Evolutionary conservation across 2,888 invertebrate species (phyloP), one percentile per base, ranked within the genome.

Genomic region (Leucophora obtusa): DNA sequence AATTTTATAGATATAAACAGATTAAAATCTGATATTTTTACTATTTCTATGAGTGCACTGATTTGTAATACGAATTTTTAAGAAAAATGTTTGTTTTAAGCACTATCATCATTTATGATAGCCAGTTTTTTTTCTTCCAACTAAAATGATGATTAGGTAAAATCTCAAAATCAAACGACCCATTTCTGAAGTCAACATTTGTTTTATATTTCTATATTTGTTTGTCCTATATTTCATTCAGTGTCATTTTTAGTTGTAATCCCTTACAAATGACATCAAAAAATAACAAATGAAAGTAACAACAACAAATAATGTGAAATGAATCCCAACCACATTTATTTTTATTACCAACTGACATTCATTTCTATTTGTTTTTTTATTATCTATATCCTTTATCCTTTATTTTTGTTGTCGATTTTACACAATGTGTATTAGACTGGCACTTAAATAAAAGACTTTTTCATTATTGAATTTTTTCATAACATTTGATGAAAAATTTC

Each of bases 301-400:
- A 53, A 21, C 11, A 63, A 63, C 5, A 66, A 60, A 58, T 63
- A 51, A 38, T 53, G 51, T 63, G 47, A 77, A 65, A 70, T 59
- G 58, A 83, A 84, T 83, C 83, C 82, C 74, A 38, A 83, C 21
- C 82, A 85, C 87, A 89, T 89, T 89, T 88, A 87, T 89, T 89
- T 89, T 89, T 89, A 89, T 89, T 89, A 89, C 85, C 84, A 85
- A 85, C 85, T 84, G 89, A 87, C 89, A 89, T 89, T 88, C 85
- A 86, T 89, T 89, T 89, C 88, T 87, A 89, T 89, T 89, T 88
- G 84, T 82, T 84, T 84, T n/a, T 77, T 84, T 86, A 84, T 86
- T 86, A 83, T 84, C 83, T 82, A 73, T 63, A 66, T 71, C 74
- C 53, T 73, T 50, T 71, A 59, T 68, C 70, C 74, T 50, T 79